Base-by-base conservation (phyloP, 2,888 invertebrate species). In the Eumacrocentrus americanus region DNA sequence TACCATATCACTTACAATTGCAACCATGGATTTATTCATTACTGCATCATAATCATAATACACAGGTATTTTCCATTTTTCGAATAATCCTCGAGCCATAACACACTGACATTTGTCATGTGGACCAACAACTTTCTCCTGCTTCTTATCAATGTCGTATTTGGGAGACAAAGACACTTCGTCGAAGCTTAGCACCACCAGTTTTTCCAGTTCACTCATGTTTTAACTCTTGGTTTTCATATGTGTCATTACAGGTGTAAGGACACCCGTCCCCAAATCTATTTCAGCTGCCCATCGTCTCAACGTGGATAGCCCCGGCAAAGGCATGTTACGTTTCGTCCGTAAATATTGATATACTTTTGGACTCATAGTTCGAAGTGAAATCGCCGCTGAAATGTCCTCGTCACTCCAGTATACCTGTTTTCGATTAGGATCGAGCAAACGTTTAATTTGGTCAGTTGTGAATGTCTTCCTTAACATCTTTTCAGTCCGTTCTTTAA, bases 361-460 rank as follows among this genome's bases (percentile, higher is more conserved):
- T 1, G 25, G 37, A 18, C 52, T 59, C 1, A 59, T 37, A 7
- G 25, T 52, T n/a, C 52, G 11, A 34, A 59, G 16, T 0, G 59
- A 34, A 7, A 59, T 37, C 4, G 59, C 53, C 14, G 59, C 46
- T 12, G 59, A 52, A 22, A 53, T 46, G 38, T 59, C 59, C 18
- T 58, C 59, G 4, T 37, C 20, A 3, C 52, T 35, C 52, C 59
- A 59, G 3, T 29, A 29, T 18, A 47, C 37, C 7, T 16, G 35
- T 11, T 42, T 52, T 3, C 38, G 38, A 9, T 37, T 6, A 1
- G 46, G 46, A 1, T 51, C 35, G 9, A 53, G 23, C 1, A 59
- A 46, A 2, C 35, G 46, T 1, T 52, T 29, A 2, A 59, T 53
- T 14, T 59, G 59, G 7, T 52, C 59, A 2, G 52, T 42, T 11